Conservation (phyloP, 2,113 vertebrate species). For the Delphinus delphis region DNA sequence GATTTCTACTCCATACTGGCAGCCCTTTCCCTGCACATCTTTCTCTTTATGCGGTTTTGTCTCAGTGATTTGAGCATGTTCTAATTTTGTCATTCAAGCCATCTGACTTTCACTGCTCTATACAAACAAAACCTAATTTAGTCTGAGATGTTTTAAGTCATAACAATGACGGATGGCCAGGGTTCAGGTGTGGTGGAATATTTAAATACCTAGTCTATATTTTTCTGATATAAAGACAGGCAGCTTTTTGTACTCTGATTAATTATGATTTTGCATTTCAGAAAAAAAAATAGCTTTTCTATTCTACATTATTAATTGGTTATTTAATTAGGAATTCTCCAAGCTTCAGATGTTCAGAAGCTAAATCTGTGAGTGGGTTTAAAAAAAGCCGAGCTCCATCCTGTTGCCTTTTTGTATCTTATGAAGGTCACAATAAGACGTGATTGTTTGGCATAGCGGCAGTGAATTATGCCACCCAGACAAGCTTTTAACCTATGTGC, state of each 20-base stretch:
- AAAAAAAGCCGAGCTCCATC: constrained; percentile 81
- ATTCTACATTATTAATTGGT: constrained; percentile 94
- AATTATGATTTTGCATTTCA: constrained; percentile 89
- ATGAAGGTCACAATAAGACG: constrained; percentile 95
- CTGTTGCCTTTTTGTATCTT: constrained; percentile 90
- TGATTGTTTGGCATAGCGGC: constrained; percentile 93
- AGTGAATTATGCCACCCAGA: constrained; percentile 95
- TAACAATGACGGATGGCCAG: constrained; percentile 97
- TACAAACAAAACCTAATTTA: constrained; percentile 99
- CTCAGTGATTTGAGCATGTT: constrained; percentile 88
- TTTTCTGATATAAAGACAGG: constrained; percentile 87
- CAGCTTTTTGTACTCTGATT: constrained; percentile 88
- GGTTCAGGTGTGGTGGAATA: constrained; percentile 95
- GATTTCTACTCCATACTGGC: constrained; percentile 79
- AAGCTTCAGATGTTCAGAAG: constrained; percentile 89
- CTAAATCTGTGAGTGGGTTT: constrained; percentile 85
- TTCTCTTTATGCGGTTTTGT: constrained; percentile 84
- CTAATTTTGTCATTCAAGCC: constrained; percentile 97
- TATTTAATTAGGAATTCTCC: constrained; percentile 94
- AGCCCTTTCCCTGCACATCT: constrained; percentile 80
- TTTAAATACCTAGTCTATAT: constrained; percentile 89
- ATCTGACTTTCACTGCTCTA: constrained; percentile 97
- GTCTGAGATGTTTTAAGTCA: constrained; percentile 95
- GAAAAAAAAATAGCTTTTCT: constrained; percentile 85
- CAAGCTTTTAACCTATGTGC: constrained; percentile 96